Conservation (phyloP, 2,113 vertebrate genomes). For the Pelobates fuscus region DNA sequence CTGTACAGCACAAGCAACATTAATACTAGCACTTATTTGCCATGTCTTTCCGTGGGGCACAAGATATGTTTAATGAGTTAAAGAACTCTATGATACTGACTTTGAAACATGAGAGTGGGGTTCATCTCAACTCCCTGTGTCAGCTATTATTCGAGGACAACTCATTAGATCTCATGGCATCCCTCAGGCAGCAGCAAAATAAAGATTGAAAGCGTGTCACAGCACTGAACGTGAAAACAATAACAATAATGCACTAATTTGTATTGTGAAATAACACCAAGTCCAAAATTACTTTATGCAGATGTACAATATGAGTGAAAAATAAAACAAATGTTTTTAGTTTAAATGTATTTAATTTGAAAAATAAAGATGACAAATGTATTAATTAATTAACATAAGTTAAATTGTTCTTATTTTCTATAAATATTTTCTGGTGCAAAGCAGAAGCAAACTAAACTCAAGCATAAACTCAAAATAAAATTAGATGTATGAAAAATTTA, state of each 20-base stretch:
- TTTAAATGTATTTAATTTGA: too few species aligned
- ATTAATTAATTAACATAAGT: too few species aligned
- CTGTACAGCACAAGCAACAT: background rate
- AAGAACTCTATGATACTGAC: background rate
- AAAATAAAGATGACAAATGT: too few species aligned
- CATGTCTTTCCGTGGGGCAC: background rate
- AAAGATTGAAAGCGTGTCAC: conserved; percentile 5
- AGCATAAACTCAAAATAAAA: too few species aligned
- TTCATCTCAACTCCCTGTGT: background rate
- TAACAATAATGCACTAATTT: background rate
- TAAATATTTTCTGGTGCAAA: too few species aligned
- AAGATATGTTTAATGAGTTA: background rate
- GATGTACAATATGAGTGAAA: too few species aligned
- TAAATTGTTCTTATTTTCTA: too few species aligned
- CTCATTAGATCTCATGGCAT: background rate
- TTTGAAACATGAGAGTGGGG: background rate
- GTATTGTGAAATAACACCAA: background rate
- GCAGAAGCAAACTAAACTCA: too few species aligned
- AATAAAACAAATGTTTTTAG: too few species aligned
- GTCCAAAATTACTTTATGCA: background rate
- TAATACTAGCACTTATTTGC: background rate
- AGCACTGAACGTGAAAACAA: background rate
- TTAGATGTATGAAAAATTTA: too few species aligned
- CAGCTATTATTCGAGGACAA: background rate
- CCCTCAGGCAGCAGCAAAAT: background rate